Conservation (phyloP, 2,888 invertebrate species). For the Xestoiulus laeticollis region DNA sequence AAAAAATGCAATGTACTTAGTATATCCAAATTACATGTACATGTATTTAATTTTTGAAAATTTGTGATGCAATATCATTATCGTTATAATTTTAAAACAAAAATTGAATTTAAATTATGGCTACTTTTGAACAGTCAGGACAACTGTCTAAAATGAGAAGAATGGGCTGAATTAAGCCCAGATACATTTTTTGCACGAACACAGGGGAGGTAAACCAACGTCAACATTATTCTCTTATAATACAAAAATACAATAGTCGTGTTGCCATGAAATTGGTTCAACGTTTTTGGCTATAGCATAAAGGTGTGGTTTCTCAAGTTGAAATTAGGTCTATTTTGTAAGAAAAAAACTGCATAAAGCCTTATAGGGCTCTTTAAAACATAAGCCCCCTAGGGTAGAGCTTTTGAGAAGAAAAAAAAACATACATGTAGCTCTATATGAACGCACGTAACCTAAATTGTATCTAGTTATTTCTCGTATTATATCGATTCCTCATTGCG, state of each 20-base stretch:
- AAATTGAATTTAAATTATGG: neutral
- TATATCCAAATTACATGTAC: no score
- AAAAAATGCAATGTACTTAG: no score
- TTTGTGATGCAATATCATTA: no score
- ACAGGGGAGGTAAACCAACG: neutral
- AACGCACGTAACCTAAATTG: constrained; percentile 17
- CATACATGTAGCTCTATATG: neutral
- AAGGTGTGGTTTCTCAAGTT: neutral
- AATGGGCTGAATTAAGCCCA: neutral
- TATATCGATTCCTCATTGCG: constrained; percentile 14
- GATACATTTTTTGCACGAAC: neutral
- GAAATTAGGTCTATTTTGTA: constrained; percentile 29
- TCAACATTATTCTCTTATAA: neutral
- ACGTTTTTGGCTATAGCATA: neutral
- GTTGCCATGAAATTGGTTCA: neutral
- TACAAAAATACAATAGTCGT: neutral
- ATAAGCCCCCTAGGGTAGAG: neutral
- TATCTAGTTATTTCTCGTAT: neutral
- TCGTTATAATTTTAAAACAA: no score
- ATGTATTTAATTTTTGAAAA: no score
- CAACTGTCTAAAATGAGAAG: neutral
- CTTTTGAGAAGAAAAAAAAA: neutral
- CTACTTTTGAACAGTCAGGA: neutral
- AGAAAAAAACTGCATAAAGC: neutral
- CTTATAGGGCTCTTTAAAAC: constrained; percentile 9